These are phyloP conservation scores for Acanthococcus lagerstroemiae DNA, from an alignment of 2,888 invertebrate species.

Conservation along the genomic window DNA sequence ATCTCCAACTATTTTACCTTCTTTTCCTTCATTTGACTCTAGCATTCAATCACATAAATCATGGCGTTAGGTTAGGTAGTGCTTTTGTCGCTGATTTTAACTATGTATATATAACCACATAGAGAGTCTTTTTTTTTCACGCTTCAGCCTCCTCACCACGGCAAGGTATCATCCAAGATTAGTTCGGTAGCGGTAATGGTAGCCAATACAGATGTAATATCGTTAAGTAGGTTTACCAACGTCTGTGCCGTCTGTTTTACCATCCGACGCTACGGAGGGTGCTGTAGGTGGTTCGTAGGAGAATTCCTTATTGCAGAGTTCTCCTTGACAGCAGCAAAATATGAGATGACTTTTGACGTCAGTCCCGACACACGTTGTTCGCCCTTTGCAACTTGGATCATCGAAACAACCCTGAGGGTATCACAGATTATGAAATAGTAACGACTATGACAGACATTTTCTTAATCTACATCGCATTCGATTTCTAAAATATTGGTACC, in stretches of 20 bases:
- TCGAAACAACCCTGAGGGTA: background rate
- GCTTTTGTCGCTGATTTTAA: too few species aligned
- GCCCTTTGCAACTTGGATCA: background rate
- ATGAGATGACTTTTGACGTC: background rate
- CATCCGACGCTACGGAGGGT: slow-evolving; percentile 39
- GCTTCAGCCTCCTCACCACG: too few species aligned
- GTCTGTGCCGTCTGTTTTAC: background rate
- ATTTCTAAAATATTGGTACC: too few species aligned
- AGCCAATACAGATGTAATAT: background rate
- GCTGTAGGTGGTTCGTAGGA: slow-evolving; percentile 58
- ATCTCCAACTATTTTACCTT: too few species aligned
- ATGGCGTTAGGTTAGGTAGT: too few species aligned
- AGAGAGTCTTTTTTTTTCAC: too few species aligned
- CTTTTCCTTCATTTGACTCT: too few species aligned
- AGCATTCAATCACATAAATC: too few species aligned
- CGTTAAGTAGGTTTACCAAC: too few species aligned
- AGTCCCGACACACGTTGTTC: background rate
- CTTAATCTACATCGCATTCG: too few species aligned
- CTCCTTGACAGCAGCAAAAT: slow-evolving; percentile 72
- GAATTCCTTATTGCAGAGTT: slow-evolving; percentile 70
- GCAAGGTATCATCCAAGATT: background rate
- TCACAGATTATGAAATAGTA: background rate
- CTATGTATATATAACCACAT: too few species aligned
- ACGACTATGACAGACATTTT: too few species aligned
- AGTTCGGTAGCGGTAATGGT: background rate